phyloP scores from a whole-genome alignment of 2,888 invertebrate species.

The Diloba caeruleocephala region DNA sequence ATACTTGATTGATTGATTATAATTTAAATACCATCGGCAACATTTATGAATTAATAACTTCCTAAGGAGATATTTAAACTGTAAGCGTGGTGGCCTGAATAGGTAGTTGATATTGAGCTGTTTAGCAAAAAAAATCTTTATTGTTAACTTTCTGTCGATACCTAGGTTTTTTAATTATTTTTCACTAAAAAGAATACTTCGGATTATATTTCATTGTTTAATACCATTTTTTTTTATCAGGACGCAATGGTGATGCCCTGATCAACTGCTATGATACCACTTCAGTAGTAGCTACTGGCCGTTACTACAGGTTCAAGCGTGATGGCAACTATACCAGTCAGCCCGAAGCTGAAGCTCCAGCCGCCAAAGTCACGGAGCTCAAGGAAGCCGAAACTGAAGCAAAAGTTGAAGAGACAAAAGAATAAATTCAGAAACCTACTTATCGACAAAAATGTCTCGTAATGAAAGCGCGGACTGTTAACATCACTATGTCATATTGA shows the following conservation, averaged over 20 bases:
- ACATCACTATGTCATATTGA: constrained; percentile 43
- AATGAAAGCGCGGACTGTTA: constrained; percentile 26
- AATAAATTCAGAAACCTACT: constrained; percentile 50
- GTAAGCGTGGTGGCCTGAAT: no score
- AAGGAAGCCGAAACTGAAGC: constrained; percentile 35
- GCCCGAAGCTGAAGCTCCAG: constrained; percentile 39
- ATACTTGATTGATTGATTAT: no score
- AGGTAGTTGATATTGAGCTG: no score
- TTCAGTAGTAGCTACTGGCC: constrained; percentile 76
- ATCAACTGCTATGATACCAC: constrained; percentile 87
- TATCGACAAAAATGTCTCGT: constrained; percentile 25
- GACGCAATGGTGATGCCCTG: constrained; percentile 90
- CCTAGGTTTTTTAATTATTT: no score
- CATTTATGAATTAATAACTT: no score
- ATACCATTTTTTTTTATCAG: constrained; percentile 65
- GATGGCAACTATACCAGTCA: constrained; percentile 70
- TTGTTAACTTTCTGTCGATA: no score
- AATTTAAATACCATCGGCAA: no score
- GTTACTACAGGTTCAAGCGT: constrained; percentile 82
- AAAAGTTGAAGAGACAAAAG: constrained; percentile 50
- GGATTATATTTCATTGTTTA: no score
- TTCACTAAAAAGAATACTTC: no score
- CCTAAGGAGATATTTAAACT: no score
- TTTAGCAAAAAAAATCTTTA: no score
- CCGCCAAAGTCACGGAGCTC: constrained; percentile 51